Evolutionary conservation across 2,113 vertebrate species (phyloP), one percentile per base, ranked within the genome.

Genomic region (Lampris incognitus): DNA sequence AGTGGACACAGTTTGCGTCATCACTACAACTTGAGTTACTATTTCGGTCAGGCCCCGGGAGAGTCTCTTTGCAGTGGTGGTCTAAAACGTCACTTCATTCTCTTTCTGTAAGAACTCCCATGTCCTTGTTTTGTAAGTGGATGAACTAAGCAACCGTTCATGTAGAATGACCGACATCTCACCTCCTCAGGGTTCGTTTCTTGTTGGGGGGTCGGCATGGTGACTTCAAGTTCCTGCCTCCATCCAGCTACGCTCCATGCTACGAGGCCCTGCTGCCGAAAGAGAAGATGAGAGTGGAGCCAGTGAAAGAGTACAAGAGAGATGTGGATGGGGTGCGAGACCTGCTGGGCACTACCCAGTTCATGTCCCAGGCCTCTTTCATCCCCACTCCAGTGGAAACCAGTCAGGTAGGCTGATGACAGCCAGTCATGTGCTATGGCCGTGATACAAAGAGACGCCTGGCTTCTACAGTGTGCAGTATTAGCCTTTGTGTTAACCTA

Each of bases 161-260:
- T 54, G 3, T 41, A 13, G 9, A 0, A 7, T 13, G 49, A 78
- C 58, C 24, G 36, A 24, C 1, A 10, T 74, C 42, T 61, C 44
- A 42, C 79, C 41, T 90, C 73, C 3, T 62, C 69, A 99, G 97
- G 93, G 95, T 96, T 10, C 97, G 97, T 72, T 99, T 98, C 87
- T 92, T 99, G 82, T 84, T 99, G 92, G 98, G 98, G 44, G 97
- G 97, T 72, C 96, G 97, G 76, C 97, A 99, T 4, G 98, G 98
- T 40, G 97, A 99, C 78, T 99, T 99, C 85, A 98, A 99, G 91
- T 99, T 99, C 90, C 93, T 99, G 67, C 98, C 98, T 66, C 98
- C 98, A 1, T 94, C 95, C 56, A 96, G 97, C 66, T 99, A 99
- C 61, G 97, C 95, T 6, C 97, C 97, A 2, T 99, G 98, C 87